A percentile compares a stretch with the other conserved stretches of the same genome.
These are phyloP conservation scores for Platalea minor DNA, from an alignment of 2,797 vertebrate species.

Conservation along the genomic window DNA sequence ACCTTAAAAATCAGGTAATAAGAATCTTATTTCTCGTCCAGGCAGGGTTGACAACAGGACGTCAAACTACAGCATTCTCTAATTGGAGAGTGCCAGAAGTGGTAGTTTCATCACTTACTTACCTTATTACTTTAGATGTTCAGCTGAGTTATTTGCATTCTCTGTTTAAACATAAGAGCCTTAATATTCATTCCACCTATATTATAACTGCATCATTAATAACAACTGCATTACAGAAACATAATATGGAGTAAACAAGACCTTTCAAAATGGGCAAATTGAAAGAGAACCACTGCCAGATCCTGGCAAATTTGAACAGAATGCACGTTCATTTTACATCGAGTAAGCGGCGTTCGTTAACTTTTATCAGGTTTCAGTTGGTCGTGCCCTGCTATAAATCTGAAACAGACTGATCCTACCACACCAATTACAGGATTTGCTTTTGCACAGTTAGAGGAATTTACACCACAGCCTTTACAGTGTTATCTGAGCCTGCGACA, in stretches of 20 bases:
- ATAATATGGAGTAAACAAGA: background rate
- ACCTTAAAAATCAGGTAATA: background rate
- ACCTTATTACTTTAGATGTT: background rate
- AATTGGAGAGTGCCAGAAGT: background rate
- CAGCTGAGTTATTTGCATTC: background rate
- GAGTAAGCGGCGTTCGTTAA: background rate
- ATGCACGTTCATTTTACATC: background rate
- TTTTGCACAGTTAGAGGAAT: background rate
- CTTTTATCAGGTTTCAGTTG: background rate
- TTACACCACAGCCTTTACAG: background rate
- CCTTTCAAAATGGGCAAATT: background rate
- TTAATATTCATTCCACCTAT: background rate
- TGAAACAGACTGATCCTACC: background rate
- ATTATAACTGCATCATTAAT: background rate
- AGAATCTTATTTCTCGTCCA: background rate
- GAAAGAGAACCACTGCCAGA: background rate
- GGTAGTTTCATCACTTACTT: background rate
- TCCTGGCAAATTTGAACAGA: background rate
- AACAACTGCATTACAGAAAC: background rate
- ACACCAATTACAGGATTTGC: background rate
- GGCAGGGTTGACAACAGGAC: background rate
- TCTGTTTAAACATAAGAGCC: background rate
- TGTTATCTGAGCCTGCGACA: fast-evolving
- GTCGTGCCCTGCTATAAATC: background rate
- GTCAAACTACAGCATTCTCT: background rate